Base-by-base conservation (phyloP, 1,140 invertebrate species). In the Leptoteleia sp. region DNA sequence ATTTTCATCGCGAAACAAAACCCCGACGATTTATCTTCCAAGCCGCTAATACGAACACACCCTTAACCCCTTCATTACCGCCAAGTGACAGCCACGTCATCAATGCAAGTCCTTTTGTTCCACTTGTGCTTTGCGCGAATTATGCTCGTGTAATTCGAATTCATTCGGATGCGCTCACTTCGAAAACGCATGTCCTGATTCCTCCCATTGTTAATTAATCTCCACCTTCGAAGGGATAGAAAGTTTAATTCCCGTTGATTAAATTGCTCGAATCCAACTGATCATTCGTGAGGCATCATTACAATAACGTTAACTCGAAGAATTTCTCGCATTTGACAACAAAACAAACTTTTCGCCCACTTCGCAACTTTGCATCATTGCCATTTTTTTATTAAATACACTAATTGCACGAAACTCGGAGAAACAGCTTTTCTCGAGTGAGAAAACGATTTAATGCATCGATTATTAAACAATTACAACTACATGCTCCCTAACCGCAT, bases 1-100 rank as follows among this genome's bases (percentile, higher is more conserved):
- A 88, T 87, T 87, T 89, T 88, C 86, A 87, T 88, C 85, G 83
- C 83, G 85, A 86, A 87, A 88, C 85, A 87, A 87, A 68, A 79
- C 52, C 38, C 52, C 31, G 48, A 59, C 64, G 47, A 50, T 55
- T 71, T 68, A 75, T 79, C 76, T 73, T 57, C 37, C 52, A 43
- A 61, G 65, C 67, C 38, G 64, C 70, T 75, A 75, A 75, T 75
- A 75, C 11, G 76, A 73, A 33, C 62, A 54, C 50, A 45, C 55
- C 79, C 68, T 64, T 45, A 70, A 78, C 61, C 67, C 65, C 45
- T 68, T 76, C 68, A 71, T 70, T 73, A 70, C 42, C 38, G 31
- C 45, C 6, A 22, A 55, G 57, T 68, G 62, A 71, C 72, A 52
- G 68, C 76, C 13, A 52, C 71, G 54, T 75, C 61, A 64, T 70